Conservation (phyloP, 2,888 invertebrate genomes). For the Athripsodes cinereus region DNA sequence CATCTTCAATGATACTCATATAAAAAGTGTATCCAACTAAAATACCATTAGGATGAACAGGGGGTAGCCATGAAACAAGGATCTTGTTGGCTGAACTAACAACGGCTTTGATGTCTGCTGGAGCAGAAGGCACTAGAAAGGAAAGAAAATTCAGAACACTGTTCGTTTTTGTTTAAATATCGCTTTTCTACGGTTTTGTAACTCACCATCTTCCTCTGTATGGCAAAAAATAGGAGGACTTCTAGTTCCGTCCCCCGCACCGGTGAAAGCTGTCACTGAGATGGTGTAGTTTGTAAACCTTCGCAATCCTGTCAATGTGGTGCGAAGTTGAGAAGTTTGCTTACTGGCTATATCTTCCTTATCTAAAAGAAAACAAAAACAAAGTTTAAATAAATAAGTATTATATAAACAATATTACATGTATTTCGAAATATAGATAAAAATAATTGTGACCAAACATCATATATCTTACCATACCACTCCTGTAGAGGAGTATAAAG, state of each 20-base stretch:
- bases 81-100: slow-evolving; percentile 81
- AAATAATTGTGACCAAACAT: not conserved
- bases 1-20: slow-evolving; percentile 73
- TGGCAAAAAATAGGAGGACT: slow-evolving; percentile 79
- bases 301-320: slow-evolving; percentile 67
- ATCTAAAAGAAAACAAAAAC: no score
- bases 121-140: slow-evolving; percentile 73
- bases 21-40: slow-evolving; percentile 79
- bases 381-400: no score
- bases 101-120: slow-evolving; percentile 86
- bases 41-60: slow-evolving; percentile 75
- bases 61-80: slow-evolving; percentile 85
- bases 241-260: slow-evolving; percentile 82
- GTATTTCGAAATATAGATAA: not conserved
- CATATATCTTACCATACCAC: slow-evolving; percentile 75
- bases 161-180: no score
- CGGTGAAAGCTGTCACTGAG: slow-evolving; percentile 81
- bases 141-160: no score
- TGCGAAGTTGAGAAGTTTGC: slow-evolving; percentile 61
- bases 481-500: slow-evolving; percentile 73
- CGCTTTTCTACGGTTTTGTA: no score
- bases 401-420: no score
- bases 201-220: slow-evolving; percentile 82
- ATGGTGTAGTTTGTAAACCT: slow-evolving; percentile 91
- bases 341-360: slow-evolving; percentile 73